Evolutionary conservation across 2,888 invertebrate species (phyloP).

Genomic region (Cryptops parisi): DNA sequence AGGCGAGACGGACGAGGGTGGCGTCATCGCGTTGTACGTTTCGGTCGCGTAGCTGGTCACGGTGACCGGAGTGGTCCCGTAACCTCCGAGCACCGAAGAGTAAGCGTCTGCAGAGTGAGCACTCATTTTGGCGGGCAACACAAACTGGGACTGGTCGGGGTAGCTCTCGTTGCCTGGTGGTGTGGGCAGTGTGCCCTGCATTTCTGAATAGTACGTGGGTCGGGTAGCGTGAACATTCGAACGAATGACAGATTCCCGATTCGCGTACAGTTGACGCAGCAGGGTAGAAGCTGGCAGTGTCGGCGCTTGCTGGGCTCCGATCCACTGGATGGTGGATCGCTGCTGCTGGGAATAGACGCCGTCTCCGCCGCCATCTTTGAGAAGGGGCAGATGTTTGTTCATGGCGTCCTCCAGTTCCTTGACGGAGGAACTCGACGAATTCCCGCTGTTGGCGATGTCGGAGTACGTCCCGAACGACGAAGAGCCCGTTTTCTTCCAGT

Average conservation of each 20-base stretch:
- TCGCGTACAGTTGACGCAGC: constrained; percentile 76
- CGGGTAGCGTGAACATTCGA: constrained; percentile 51
- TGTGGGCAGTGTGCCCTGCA: constrained; percentile 59
- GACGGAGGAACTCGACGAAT: constrained; percentile 41
- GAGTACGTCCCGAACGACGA: constrained; percentile 3
- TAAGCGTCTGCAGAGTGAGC: constrained; percentile 22
- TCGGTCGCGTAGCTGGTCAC: constrained; percentile 24
- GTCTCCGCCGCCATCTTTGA: constrained; percentile 28
- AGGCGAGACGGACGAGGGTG: constrained; percentile 92
- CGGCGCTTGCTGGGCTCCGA: constrained; percentile 52
- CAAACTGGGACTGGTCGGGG: constrained; percentile 34
- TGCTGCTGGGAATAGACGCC: constrained; percentile 49
- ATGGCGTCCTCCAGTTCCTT: constrained; percentile 91
- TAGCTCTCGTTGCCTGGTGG: constrained; percentile 73
- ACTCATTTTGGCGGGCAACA: constrained; percentile 42
- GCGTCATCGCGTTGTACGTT: constrained; percentile 72
- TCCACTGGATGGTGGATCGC: constrained; percentile 64
- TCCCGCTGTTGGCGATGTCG: not conserved
- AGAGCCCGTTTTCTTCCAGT: constrained; percentile 7
- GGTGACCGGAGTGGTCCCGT: constrained; percentile 22
- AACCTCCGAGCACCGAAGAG: constrained; percentile 27
- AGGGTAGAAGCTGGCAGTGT: constrained; percentile 73
- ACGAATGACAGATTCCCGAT: constrained; percentile 85
- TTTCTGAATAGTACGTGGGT: constrained; percentile 30
- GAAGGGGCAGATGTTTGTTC: constrained; percentile 69